These are phyloP conservation scores for Tachina lurida DNA, from an alignment of 2,888 invertebrate genomes.

Conservation along the genomic window DNA sequence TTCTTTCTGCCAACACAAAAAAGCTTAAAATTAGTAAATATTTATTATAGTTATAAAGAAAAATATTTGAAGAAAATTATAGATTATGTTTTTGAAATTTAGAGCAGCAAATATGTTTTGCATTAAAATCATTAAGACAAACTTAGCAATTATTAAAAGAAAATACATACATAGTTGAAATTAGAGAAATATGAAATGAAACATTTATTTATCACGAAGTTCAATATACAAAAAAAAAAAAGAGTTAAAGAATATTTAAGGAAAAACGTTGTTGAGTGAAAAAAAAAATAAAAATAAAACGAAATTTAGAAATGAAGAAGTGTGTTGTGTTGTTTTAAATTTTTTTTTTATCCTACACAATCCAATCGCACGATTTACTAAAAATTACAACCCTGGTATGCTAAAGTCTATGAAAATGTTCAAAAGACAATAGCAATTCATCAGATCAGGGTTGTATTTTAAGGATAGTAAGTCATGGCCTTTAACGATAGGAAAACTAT, in stretches of 20 bases:
- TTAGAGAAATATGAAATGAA: slow-evolving; percentile 56
- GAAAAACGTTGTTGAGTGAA: slow-evolving; percentile 61
- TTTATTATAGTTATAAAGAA: slow-evolving; percentile 31
- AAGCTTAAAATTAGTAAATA: slow-evolving; percentile 39
- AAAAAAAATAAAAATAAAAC: slow-evolving; percentile 50
- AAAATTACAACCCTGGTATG: too few relatives aligned
- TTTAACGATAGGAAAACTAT: neutral
- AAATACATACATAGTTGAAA: slow-evolving; percentile 48
- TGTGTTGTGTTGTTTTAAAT: neutral
- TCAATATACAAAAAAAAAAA: slow-evolving; percentile 24
- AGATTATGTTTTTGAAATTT: slow-evolving; percentile 22
- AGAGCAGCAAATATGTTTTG: slow-evolving; percentile 23
- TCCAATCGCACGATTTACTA: too few relatives aligned
- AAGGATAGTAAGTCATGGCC: too few relatives aligned
- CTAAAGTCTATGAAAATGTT: too few relatives aligned
- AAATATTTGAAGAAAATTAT: slow-evolving; percentile 16
- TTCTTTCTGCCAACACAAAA: slow-evolving; percentile 9
- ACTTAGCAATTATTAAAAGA: neutral
- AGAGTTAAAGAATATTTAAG: slow-evolving; percentile 7
- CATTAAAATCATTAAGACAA: neutral
- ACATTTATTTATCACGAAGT: slow-evolving; percentile 59
- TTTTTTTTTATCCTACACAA: too few relatives aligned
- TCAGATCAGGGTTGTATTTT: too few relatives aligned
- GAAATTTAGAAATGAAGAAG: slow-evolving; percentile 48
- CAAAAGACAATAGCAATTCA: too few relatives aligned